Conservation (phyloP, 2,797 vertebrate species). For the Malacoraja senta region DNA sequence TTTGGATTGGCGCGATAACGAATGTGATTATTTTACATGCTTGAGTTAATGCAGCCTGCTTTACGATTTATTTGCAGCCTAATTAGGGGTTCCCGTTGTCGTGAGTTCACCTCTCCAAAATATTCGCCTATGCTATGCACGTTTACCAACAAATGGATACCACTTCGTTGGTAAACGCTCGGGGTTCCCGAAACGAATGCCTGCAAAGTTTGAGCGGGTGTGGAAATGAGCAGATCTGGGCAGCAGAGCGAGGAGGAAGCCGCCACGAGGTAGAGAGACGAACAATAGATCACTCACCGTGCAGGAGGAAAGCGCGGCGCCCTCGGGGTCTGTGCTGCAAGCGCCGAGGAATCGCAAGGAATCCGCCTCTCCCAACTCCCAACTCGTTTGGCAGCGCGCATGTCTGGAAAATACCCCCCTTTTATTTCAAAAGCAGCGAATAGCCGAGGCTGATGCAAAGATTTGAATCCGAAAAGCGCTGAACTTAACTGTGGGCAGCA, state of each 20-base stretch:
- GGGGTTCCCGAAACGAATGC: background rate
- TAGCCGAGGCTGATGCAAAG: background rate
- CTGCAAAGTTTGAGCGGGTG: background rate
- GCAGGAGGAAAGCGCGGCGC: background rate
- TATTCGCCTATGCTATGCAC: background rate
- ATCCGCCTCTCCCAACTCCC: background rate
- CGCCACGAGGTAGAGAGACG: no score
- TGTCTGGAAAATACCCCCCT: background rate
- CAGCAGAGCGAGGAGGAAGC: no score
- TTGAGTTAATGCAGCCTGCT: background rate
- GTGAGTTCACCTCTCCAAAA: background rate
- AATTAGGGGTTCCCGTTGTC: background rate
- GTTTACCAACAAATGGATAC: background rate
- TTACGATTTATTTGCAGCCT: background rate
- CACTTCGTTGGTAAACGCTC: background rate
- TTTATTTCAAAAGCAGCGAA: conserved; percentile 16
- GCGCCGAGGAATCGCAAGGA: background rate
- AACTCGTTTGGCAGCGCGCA: background rate
- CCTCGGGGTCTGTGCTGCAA: background rate
- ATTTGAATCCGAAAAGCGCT: background rate
- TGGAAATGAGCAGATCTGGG: background rate
- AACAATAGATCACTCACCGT: background rate
- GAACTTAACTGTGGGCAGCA: background rate
- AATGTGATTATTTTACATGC: no score
- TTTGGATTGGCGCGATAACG: no score